Evolutionary conservation across 2,113 vertebrate species (phyloP).

Genomic region (Rhombomys opimus): DNA sequence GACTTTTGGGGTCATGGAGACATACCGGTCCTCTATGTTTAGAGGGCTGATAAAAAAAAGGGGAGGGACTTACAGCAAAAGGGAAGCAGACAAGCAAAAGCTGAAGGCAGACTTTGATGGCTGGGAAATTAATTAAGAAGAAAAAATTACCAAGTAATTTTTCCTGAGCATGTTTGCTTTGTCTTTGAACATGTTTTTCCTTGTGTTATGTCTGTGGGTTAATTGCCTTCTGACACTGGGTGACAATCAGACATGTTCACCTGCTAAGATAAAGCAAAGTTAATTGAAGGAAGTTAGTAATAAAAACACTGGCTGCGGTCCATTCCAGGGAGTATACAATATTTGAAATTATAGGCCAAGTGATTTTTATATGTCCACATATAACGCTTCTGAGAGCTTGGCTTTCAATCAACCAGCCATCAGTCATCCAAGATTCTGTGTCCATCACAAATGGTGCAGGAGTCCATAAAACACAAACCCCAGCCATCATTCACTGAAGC

Average conservation of each 20-base stretch:
- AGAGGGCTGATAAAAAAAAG: not conserved
- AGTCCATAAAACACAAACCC: slow-evolving; percentile 22
- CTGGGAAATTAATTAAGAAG: slow-evolving; percentile 58
- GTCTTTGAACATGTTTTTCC: slow-evolving; percentile 60
- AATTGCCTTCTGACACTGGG: slow-evolving; percentile 77
- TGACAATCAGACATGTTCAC: slow-evolving; percentile 50
- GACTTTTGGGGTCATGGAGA: not conserved
- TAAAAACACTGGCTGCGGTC: slow-evolving; percentile 56
- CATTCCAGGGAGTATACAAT: slow-evolving; percentile 56
- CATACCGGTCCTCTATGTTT: not conserved
- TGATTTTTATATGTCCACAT: slow-evolving; percentile 24
- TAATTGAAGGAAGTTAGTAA: slow-evolving; percentile 71
- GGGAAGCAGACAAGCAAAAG: not conserved
- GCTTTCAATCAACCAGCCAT: slow-evolving; percentile 47
- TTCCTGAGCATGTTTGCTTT: slow-evolving; percentile 56
- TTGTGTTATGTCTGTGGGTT: slow-evolving; percentile 70
- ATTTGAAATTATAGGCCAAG: slow-evolving; percentile 66
- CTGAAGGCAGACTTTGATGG: not conserved
- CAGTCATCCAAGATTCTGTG: not conserved
- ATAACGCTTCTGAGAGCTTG: slow-evolving; percentile 39
- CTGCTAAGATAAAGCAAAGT: slow-evolving; percentile 72
- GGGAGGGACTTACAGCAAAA: not conserved
- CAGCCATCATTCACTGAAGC: not conserved
- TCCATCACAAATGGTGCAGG: not conserved
- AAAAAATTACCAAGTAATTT: slow-evolving; percentile 69